phyloP scores from a whole-genome alignment of 2,797 vertebrate species.

The Salarias fasciatus region DNA sequence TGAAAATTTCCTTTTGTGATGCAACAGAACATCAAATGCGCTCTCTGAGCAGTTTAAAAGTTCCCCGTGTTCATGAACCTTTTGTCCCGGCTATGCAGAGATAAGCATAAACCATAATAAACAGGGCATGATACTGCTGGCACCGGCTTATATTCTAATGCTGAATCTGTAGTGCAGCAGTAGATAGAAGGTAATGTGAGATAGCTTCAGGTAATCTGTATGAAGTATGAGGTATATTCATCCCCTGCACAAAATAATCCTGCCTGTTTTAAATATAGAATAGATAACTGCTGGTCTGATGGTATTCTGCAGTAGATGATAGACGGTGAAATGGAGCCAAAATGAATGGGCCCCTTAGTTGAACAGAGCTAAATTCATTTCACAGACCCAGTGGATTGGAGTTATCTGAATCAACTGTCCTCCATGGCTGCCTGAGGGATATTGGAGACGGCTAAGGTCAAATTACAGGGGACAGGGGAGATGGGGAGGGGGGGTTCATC shows the following conservation, averaged over 20 bases:
- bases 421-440: slow-evolving; percentile 70
- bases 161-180: slow-evolving; percentile 49
- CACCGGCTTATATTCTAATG: slow-evolving; percentile 55
- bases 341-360: slow-evolving; percentile 70
- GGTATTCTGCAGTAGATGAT: slow-evolving; percentile 65
- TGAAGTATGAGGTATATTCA: slow-evolving; percentile 65
- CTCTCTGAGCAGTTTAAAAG: slow-evolving; percentile 36
- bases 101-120: slow-evolving; percentile 61
- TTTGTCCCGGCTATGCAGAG: slow-evolving; percentile 36
- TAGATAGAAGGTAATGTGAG: slow-evolving; percentile 52
- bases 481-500: slow-evolving; percentile 33
- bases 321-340: slow-evolving; percentile 70
- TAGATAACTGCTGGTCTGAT: slow-evolving; percentile 69
- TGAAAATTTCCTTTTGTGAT: background rate
- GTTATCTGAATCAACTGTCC: slow-evolving; percentile 79
- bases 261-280: slow-evolving; percentile 76
- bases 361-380: slow-evolving; percentile 78
- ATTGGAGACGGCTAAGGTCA: slow-evolving; percentile 75
- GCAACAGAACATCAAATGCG: slow-evolving; percentile 27
- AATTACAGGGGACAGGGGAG: slow-evolving; percentile 57
- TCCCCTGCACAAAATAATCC: slow-evolving; percentile 67
- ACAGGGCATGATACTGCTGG: slow-evolving; percentile 45
- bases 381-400: slow-evolving; percentile 65
- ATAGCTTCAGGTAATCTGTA: slow-evolving; percentile 72
- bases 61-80: slow-evolving; percentile 30